These are phyloP conservation scores for Tribolium freemani DNA, from an alignment of 2,888 invertebrate genomes.

Conservation along the genomic window DNA sequence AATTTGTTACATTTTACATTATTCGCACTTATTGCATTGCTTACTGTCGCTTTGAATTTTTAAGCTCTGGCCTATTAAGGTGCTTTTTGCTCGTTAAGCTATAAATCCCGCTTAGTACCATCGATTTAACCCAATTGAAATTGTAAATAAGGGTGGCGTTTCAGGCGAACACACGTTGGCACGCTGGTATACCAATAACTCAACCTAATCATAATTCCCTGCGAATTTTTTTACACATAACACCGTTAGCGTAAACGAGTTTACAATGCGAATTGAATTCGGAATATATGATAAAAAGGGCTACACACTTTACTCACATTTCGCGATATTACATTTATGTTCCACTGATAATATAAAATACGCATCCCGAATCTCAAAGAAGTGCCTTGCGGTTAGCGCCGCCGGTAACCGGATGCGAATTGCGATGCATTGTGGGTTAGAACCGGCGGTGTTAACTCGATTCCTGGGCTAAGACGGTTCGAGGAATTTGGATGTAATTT, in stretches of 20 bases:
- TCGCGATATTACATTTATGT: conserved; percentile 53
- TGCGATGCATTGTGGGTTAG: conserved; percentile 49
- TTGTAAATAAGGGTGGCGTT: conserved; percentile 34
- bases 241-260: conserved; percentile 45
- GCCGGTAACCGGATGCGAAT: conserved; percentile 51
- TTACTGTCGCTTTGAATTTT: conserved; percentile 5
- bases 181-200: conserved; percentile 23
- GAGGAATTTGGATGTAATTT: conserved; percentile 32
- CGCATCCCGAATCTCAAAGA: conserved; percentile 51
- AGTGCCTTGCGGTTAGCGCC: conserved; percentile 44
- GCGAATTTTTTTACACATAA: conserved; percentile 47
- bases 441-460: conserved; percentile 27
- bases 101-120: conserved; percentile 29
- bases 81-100: conserved; percentile 20
- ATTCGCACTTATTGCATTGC: not conserved
- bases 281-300: conserved; percentile 46
- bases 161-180: conserved; percentile 32
- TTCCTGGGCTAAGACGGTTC: conserved; percentile 27
- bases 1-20: no score
- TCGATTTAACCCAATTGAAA: conserved; percentile 35
- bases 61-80: not conserved
- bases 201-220: conserved; percentile 49
- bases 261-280: conserved; percentile 48
- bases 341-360: conserved; percentile 51
- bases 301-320: conserved; percentile 41